phyloP scores from a whole-genome alignment of 2,797 vertebrate species.

The Hirundo rustica region DNA sequence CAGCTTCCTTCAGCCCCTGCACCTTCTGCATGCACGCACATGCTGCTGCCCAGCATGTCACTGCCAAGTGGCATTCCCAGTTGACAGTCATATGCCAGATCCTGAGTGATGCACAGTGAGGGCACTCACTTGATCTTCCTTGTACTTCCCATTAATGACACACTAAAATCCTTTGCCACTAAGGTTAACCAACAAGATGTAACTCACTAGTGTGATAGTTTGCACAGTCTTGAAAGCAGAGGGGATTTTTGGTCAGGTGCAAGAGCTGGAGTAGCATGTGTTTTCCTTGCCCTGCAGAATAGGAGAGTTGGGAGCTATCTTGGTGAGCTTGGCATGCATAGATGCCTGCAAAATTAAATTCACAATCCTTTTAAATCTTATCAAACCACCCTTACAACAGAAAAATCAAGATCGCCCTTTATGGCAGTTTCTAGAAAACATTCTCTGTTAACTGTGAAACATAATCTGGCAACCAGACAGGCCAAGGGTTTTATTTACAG shows the following conservation, averaged over 20 bases:
- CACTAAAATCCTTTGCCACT: background rate
- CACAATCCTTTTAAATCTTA: background rate
- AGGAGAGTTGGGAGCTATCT: background rate
- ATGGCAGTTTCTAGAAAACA: background rate
- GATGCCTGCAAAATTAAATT: background rate
- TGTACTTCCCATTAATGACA: background rate
- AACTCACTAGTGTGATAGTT: background rate
- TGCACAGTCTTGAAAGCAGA: background rate
- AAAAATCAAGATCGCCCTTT: background rate
- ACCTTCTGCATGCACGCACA: rapidly evolving
- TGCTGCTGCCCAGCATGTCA: background rate
- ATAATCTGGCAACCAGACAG: background rate
- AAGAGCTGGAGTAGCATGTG: background rate
- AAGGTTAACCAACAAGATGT: background rate
- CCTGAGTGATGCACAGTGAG: background rate
- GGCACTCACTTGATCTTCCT: background rate
- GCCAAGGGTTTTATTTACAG: background rate
- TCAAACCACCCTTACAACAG: background rate
- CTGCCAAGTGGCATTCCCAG: background rate
- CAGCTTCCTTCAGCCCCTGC: background rate
- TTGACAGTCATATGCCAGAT: background rate
- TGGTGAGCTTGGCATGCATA: background rate
- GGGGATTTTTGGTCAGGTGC: background rate
- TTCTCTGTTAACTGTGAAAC: background rate
- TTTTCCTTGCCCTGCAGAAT: rapidly evolving